Evolutionary conservation across 2,797 vertebrate genomes (phyloP), one percentile per base, ranked within the genome.

Genomic region (Phaenicophaeus curvirostris): DNA sequence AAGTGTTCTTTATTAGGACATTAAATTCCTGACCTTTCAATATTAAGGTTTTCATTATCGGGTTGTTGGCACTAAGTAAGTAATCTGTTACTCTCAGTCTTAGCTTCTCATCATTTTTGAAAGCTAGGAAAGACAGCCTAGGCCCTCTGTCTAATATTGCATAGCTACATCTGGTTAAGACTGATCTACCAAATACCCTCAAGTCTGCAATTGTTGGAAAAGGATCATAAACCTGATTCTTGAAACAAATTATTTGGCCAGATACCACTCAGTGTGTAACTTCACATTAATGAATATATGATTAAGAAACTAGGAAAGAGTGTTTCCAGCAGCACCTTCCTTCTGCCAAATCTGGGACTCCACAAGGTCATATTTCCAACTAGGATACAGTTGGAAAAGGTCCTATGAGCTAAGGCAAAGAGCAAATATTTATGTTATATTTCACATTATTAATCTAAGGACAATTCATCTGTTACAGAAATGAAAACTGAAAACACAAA

Each of bases 21-120:
- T 76, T 86, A 94, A 95, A 95, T 81, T 71, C 65, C 14, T 74
- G 75, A 95, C 50, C 50, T 89, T 94, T 95, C 91, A 59, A 44
- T 93, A 83, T 85, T 82, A 94, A 72, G n/a, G 35, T 28, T 69
- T 91, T 24, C 20, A 31, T 90, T 85, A 92, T 31, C 50, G 37
- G 65, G 68, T 80, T 83, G 33, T 89, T 87, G 88, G 53, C 90
- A 76, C 59, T 44, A 84, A 31, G 65, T 68, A 66, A 88, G 76
- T 81, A 84, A 69, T 48, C 87, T 76, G 51, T 84, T 82, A 76
- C 58, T 87, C 39, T 66, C 71, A 42, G 33, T 28, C 41, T 94
- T 68, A 75, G 61, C 55, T 73, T 85, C 66, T 88, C 59, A 24
- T 30, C 16, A 13, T 37, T 92, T 94, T 84, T 82, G 58, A 79